phyloP scores from a whole-genome alignment of 1,140 invertebrate species.

The Drosophila melanogaster region Release_6_plus_ISO1_MT NT_037436.4:2550501-2551000 shows the following conservation, averaged over 20 bases:
- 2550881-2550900: neutral
- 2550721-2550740: slow-evolving; percentile 32
- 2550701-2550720: slow-evolving; percentile 44
- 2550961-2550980: neutral
- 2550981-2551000: neutral
- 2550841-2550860: slow-evolving; percentile 10
- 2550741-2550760: slow-evolving; percentile 21
- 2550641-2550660: slow-evolving; percentile 38
- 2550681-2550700: slow-evolving; percentile 35
- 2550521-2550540: slow-evolving; percentile 37
- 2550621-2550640: slow-evolving; percentile 31
- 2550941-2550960: no score
- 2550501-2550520: slow-evolving; percentile 12
- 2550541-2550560: slow-evolving; percentile 27
- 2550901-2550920: no score
- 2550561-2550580: slow-evolving; percentile 39
- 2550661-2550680: slow-evolving; percentile 41
- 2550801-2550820: slow-evolving; percentile 37
- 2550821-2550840: slow-evolving; percentile 26
- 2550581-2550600: slow-evolving; percentile 28
- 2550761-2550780: slow-evolving; percentile 14
- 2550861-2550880: no score
- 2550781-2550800: slow-evolving; percentile 1
- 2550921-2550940: no score
- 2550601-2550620: slow-evolving; percentile 16